Base-by-base conservation (phyloP, 1,140 invertebrate genomes). In the Drosophila saltans region DNA sequence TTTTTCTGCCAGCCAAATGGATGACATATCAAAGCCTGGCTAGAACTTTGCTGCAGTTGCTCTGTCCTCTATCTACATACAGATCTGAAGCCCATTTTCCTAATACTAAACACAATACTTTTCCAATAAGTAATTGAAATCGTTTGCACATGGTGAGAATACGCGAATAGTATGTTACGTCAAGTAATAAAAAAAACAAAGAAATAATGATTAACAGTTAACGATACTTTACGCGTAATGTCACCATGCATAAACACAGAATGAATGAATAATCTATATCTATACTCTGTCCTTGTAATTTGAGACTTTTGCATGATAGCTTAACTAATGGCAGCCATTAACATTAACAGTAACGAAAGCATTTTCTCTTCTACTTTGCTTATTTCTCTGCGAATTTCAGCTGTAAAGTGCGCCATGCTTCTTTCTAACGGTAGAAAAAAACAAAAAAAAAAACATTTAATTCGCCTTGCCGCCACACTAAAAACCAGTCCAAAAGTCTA, bases 321-420 rank as follows among this genome's bases (percentile, higher is more conserved):
- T 28, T 5, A 24, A 40, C 56, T 65, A 69, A 68, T 2, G 5
- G 39, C 63, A 73, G 57, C 66, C 55, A 11, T 43, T 67, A 61
- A 7, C 39, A 62, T 33, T 41, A 64, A 58, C 43, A 30, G 71
- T 78, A 84, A 84, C 81, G 67, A 45, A 16, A 24, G 59, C 74
- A 68, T 65, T 75, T 30, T 36, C 16, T 63, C 48, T 62, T 69
- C 68, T 68, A 61, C 69, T 76, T 72, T 78, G 77, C 75, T 71
- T 82, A 16, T 76, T 28, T 79, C 56, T 78, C 33, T 70, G 68
- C 71, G 68, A 65, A 69, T 85, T 91, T 82, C 79, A 91, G 89
- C 83, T 88, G 83, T 88, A 88, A 83, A 80, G 80, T 88, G 67
- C 70, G 59, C 74, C 16, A 62, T 45, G 69, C 62, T 76, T 48